These are phyloP conservation scores for Molorchus minor DNA, from an alignment of 2,888 invertebrate genomes.

Conservation along the genomic window DNA sequence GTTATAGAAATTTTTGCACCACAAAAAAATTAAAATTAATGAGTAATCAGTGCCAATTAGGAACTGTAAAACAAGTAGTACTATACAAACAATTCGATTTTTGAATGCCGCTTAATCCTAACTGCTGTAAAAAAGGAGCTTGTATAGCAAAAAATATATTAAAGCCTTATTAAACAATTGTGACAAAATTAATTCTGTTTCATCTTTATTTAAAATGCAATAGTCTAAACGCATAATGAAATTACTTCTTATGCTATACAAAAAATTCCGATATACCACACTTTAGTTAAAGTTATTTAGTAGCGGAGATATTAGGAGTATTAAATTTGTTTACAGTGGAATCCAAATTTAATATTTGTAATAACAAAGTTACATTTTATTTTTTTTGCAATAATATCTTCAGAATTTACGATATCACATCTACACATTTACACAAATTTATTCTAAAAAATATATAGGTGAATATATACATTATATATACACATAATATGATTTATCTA, in stretches of 20 bases:
- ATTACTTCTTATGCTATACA: conserved; percentile 58
- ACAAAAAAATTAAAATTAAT: no score
- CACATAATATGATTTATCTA: conserved; percentile 37
- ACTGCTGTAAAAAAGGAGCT: conserved; percentile 33
- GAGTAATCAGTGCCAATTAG: no score
- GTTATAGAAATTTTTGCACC: no score
- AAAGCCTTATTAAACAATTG: no score
- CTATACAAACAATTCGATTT: no score
- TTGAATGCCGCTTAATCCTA: conserved; percentile 9
- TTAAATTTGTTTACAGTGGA: conserved; percentile 21
- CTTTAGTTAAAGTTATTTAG: conserved; percentile 57
- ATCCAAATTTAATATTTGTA: conserved; percentile 26
- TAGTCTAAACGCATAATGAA: conserved; percentile 62
- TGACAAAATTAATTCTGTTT: conserved; percentile 46
- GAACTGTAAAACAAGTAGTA: no score
- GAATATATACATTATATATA: conserved; percentile 32
- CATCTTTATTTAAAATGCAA: conserved; percentile 59
- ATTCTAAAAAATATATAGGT: conserved; percentile 20
- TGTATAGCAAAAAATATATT: conserved; percentile 48
- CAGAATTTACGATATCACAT: conserved; percentile 50
- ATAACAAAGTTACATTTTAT: conserved; percentile 47
- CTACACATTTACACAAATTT: conserved; percentile 44
- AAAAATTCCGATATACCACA: conserved; percentile 62
- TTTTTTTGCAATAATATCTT: conserved; percentile 61
- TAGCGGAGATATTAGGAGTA: conserved; percentile 46